phyloP scores from a whole-genome alignment of 2,797 vertebrate species.

The Darevskia mixta region DNA sequence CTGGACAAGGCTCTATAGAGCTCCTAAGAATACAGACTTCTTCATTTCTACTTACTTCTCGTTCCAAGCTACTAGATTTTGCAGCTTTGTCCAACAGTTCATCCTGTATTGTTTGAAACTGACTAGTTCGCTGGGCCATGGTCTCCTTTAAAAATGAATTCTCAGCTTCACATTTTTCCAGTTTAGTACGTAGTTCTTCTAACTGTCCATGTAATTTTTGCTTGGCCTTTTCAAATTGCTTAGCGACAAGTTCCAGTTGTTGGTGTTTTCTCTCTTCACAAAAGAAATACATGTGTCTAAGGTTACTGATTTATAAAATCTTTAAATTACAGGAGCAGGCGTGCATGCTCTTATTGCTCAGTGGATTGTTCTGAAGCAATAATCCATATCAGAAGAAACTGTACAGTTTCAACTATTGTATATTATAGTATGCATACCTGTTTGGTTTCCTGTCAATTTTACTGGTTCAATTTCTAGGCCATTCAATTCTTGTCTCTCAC shows the following conservation, averaged over 20 bases:
- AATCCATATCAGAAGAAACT: slow-evolving; percentile 18
- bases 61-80: slow-evolving; percentile 82
- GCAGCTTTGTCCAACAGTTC: slow-evolving; percentile 88
- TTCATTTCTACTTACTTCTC: slow-evolving; percentile 81
- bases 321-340: not conserved
- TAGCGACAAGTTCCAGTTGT: slow-evolving; percentile 80
- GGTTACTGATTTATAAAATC: slow-evolving; percentile 28
- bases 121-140: slow-evolving; percentile 88
- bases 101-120: slow-evolving; percentile 89
- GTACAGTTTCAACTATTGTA: not conserved
- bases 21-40: not conserved
- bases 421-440: slow-evolving; percentile 70
- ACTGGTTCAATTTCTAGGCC: slow-evolving; percentile 76
- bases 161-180: slow-evolving; percentile 84
- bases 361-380: not conserved
- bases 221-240: slow-evolving; percentile 82
- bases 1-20: too few relatives aligned
- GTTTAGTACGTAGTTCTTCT: slow-evolving; percentile 81
- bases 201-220: slow-evolving; percentile 77
- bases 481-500: slow-evolving; percentile 62
- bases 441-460: slow-evolving; percentile 69
- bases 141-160: slow-evolving; percentile 85
- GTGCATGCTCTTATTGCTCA: not conserved
- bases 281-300: slow-evolving; percentile 50
- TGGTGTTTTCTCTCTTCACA: slow-evolving; percentile 76